Percentiles rank a stretch among this genome's conserved stretches.
Conservation (phyloP, 2,113 vertebrate genomes). For the Chionis minor region DNA sequence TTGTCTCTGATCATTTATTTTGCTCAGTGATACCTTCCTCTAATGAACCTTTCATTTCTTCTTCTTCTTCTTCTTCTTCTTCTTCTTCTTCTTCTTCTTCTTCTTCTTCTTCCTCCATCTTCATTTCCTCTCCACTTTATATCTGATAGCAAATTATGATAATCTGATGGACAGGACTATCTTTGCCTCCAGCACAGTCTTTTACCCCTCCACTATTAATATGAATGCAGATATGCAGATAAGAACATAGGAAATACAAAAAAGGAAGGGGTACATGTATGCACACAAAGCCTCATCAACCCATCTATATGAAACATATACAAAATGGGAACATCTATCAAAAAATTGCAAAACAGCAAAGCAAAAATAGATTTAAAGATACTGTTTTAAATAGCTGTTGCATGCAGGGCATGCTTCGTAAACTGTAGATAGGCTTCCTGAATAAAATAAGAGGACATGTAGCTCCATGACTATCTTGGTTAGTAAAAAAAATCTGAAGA, state of each 20-base stretch:
- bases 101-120: slow-evolving; percentile 3
- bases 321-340: neutral
- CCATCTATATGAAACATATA: neutral
- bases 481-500: slow-evolving; percentile 52
- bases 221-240: neutral
- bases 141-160: neutral
- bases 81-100: neutral
- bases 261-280: neutral
- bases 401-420: slow-evolving; percentile 70
- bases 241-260: neutral
- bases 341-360: slow-evolving; percentile 42
- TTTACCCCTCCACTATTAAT: neutral
- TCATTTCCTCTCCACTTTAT: neutral
- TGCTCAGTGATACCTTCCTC: neutral
- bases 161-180: neutral
- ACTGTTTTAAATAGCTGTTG: slow-evolving; percentile 63
- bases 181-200: neutral
- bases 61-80: neutral
- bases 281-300: neutral
- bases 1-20: neutral
- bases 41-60: neutral
- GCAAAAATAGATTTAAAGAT: slow-evolving; percentile 61
- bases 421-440: slow-evolving; percentile 72
- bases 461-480: slow-evolving; percentile 67
- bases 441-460: slow-evolving; percentile 80